phyloP scores from a whole-genome alignment of 1,140 invertebrate species.

The Oscheius sp. region DNA sequence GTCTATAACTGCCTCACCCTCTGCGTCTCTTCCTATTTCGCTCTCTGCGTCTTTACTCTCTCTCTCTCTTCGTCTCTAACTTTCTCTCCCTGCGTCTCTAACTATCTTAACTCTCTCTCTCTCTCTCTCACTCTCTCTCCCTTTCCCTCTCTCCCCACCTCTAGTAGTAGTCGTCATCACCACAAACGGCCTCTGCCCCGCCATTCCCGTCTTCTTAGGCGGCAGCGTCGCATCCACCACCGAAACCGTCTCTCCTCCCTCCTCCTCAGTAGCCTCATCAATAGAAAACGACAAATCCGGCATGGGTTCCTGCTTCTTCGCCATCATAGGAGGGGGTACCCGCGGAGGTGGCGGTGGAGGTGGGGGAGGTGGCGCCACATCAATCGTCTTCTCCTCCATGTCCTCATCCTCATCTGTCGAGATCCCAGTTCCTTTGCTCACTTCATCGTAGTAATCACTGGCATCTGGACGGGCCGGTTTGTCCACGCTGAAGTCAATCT shows the following conservation, averaged over 20 bases:
- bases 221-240: neutral
- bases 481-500: conserved; percentile 39
- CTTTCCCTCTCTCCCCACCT: neutral
- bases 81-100: too few relatives aligned
- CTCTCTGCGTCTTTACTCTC: neutral
- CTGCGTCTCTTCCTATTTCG: too few relatives aligned
- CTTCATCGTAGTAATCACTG: conserved; percentile 24
- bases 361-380: neutral
- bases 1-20: too few relatives aligned
- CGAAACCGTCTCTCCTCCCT: conserved; percentile 6
- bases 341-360: neutral
- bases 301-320: too few relatives aligned
- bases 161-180: neutral
- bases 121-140: neutral
- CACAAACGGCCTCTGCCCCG: neutral
- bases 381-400: neutral
- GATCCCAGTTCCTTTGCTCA: neutral
- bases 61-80: too few relatives aligned
- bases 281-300: conserved; percentile 29
- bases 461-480: conserved; percentile 8
- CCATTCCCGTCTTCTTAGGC: neutral
- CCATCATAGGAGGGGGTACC: too few relatives aligned
- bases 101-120: too few relatives aligned
- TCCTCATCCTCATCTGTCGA: neutral
- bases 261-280: conserved; percentile 37